A percentile compares a stretch with the other conserved stretches of the same genome.
Conservation (phyloP, 2,888 invertebrate species). For the Caenorhabditis uteleia region DNA sequence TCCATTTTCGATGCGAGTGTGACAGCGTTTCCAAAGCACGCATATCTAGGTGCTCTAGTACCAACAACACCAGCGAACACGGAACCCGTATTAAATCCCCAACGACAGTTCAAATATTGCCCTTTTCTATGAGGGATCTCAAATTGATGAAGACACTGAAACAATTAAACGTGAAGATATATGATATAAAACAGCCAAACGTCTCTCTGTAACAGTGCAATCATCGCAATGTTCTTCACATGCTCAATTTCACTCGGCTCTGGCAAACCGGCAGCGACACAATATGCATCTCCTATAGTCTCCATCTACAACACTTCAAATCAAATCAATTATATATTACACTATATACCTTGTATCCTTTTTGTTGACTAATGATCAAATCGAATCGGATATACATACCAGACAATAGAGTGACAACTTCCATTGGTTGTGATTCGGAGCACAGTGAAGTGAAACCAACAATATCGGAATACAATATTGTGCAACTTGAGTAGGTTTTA, state of each 20-base stretch:
- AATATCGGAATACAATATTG: slow-evolving; percentile 67
- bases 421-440: slow-evolving; percentile 64
- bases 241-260: slow-evolving; percentile 52
- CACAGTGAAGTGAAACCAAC: slow-evolving; percentile 68
- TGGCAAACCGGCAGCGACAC: slow-evolving; percentile 67
- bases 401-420: slow-evolving; percentile 63
- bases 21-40: slow-evolving; percentile 66
- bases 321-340: neutral
- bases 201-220: slow-evolving; percentile 64
- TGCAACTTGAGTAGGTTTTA: slow-evolving; percentile 55
- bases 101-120: slow-evolving; percentile 63
- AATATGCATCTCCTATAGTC: slow-evolving; percentile 67
- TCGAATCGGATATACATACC: slow-evolving; percentile 66
- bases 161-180: neutral
- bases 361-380: slow-evolving; percentile 59
- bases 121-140: slow-evolving; percentile 66
- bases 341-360: slow-evolving; percentile 59
- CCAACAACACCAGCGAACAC: slow-evolving; percentile 68
- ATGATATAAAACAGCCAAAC: slow-evolving; percentile 22
- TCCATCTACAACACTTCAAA: slow-evolving; percentile 48
- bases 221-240: slow-evolving; percentile 60
- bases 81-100: slow-evolving; percentile 68
- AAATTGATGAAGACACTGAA: slow-evolving; percentile 61
- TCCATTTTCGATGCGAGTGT: slow-evolving; percentile 68
- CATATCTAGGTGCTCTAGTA: slow-evolving; percentile 64